Conservation (phyloP, 1,140 invertebrate species). For the Pseudobourletiella spinata region DNA sequence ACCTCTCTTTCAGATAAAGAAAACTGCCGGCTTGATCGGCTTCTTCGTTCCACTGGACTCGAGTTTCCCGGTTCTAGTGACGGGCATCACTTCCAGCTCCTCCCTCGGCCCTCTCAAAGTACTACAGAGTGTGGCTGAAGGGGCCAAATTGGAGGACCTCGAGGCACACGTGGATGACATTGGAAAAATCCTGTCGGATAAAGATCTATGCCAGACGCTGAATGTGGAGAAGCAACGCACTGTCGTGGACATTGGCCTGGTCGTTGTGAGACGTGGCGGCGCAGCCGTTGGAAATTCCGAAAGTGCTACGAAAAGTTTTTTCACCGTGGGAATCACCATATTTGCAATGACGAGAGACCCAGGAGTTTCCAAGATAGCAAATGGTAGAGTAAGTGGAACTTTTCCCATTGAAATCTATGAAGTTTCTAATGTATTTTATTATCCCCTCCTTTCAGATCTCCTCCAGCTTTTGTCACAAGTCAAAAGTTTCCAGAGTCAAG, state of each 20-base stretch:
- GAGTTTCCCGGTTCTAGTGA: conserved; percentile 50
- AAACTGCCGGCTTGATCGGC: conserved; percentile 56
- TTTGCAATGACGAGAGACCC: conserved; percentile 40
- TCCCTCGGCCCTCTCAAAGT: conserved; percentile 1
- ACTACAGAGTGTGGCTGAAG: conserved; percentile 41
- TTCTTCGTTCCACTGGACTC: conserved; percentile 57
- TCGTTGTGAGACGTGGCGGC: background rate
- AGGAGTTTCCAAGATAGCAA: conserved; percentile 12
- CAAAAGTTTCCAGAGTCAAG: too few species aligned
- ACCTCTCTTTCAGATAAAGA: conserved; percentile 44
- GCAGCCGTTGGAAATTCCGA: background rate
- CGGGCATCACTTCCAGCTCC: conserved; percentile 47
- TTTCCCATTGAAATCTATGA: too few species aligned
- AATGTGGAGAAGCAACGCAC: conserved; percentile 1
- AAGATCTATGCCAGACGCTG: conserved; percentile 39
- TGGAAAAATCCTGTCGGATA: conserved; percentile 39
- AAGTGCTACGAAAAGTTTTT: background rate
- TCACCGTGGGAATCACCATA: conserved; percentile 40
- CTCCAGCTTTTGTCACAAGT: too few species aligned
- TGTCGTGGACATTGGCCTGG: background rate
- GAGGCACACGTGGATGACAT: conserved; percentile 39
- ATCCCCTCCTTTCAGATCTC: too few species aligned
- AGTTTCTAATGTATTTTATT: too few species aligned
- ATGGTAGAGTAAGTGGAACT: too few species aligned
- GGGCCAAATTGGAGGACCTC: conserved; percentile 37